These are phyloP conservation scores for Eupithecia tripunctaria DNA, from an alignment of 2,888 invertebrate species.

Conservation along the genomic window DNA sequence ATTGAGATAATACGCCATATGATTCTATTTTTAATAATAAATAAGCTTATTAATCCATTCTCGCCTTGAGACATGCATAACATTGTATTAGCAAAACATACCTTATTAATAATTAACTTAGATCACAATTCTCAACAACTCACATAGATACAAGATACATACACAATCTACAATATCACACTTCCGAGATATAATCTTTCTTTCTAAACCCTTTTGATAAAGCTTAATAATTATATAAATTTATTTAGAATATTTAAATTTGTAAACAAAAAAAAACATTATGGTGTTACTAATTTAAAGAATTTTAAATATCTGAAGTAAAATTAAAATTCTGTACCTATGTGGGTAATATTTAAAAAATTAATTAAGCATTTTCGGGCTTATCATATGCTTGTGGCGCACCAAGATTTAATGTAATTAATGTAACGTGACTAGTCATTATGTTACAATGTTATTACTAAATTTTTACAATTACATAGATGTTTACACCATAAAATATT, in stretches of 20 bases:
- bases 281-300: background rate
- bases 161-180: constrained; percentile 69
- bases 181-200: constrained; percentile 58
- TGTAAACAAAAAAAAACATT: too few species aligned
- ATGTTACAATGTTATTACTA: constrained; percentile 47
- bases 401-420: constrained; percentile 54
- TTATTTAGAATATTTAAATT: background rate
- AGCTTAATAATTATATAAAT: constrained; percentile 5
- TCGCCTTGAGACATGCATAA: constrained; percentile 32
- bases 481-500: constrained; percentile 47
- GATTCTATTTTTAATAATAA: constrained; percentile 1
- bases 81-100: constrained; percentile 40
- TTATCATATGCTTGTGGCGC: constrained; percentile 60
- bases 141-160: constrained; percentile 56
- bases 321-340: background rate
- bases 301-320: background rate
- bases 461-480: constrained; percentile 36
- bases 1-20: constrained; percentile 8
- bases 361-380: constrained; percentile 25
- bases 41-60: constrained; percentile 35
- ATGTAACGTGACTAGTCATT: constrained; percentile 47
- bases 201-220: constrained; percentile 20
- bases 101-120: constrained; percentile 65
- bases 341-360: too few species aligned
- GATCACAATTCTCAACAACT: constrained; percentile 73